Percentiles rank a stretch among this genome's conserved stretches.
These are phyloP conservation scores for Bellardia pandia DNA, from an alignment of 2,888 invertebrate genomes.

Conservation along the genomic window DNA sequence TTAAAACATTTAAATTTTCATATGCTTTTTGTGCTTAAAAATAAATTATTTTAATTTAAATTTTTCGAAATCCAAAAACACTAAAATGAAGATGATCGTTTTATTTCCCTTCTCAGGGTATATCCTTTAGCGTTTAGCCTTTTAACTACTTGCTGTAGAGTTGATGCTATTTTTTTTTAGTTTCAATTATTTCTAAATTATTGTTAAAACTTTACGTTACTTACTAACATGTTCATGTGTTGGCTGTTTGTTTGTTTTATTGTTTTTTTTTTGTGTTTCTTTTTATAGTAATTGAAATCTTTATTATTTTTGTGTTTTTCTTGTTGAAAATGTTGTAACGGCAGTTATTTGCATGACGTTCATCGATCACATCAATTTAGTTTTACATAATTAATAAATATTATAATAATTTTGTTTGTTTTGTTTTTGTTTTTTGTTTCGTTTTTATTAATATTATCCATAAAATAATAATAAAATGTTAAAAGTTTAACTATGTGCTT, in stretches of 20 bases:
- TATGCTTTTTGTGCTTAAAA: too few species aligned
- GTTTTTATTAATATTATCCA: constrained; percentile 79
- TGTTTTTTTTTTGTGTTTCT: neutral
- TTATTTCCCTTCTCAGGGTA: too few species aligned
- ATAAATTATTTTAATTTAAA: too few species aligned
- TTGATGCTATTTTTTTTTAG: too few species aligned
- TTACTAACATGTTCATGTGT: neutral
- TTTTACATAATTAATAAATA: constrained; percentile 44
- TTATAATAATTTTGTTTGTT: constrained; percentile 56
- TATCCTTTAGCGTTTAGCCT: too few species aligned
- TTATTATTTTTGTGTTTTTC: constrained; percentile 75
- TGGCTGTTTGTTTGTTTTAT: too few species aligned
- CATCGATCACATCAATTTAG: constrained; percentile 4
- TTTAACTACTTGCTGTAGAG: too few species aligned
- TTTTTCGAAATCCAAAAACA: too few species aligned
- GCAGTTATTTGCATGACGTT: constrained; percentile 55
- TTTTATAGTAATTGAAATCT: constrained; percentile 78
- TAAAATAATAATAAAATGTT: constrained; percentile 83
- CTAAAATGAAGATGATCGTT: too few species aligned
- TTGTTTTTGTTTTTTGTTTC: constrained; percentile 55
- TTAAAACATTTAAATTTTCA: too few species aligned
- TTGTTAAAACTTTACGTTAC: neutral
- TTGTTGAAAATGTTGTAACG: constrained; percentile 79
- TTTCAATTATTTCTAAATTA: neutral
- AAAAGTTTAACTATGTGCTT: constrained; percentile 84